These are phyloP conservation scores for Actinernus sp. DNA, from an alignment of 92 coral and sea anemone genomes.

Conservation along the genomic window DNA sequence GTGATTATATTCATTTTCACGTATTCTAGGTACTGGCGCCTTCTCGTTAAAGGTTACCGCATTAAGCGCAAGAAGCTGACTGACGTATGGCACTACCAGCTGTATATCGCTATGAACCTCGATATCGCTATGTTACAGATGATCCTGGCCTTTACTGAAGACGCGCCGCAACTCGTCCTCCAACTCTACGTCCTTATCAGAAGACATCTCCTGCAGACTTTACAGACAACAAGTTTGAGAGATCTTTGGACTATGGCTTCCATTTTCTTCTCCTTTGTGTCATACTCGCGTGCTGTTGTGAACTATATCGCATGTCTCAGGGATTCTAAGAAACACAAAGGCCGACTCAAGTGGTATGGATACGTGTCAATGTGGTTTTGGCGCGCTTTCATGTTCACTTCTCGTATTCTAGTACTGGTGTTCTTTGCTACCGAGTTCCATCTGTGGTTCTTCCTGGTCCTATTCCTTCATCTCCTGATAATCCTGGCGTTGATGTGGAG, in stretches of 20 bases:
- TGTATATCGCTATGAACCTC: slow-evolving; percentile 76
- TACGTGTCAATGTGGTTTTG: slow-evolving; percentile 84
- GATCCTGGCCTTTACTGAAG: slow-evolving; percentile 91
- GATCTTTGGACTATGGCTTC: slow-evolving; percentile 83
- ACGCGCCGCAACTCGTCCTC: slow-evolving; percentile 83
- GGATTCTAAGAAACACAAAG: slow-evolving; percentile 81
- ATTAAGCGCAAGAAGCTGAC: slow-evolving; percentile 58
- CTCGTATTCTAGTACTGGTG: slow-evolving; percentile 77
- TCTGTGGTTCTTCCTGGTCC: slow-evolving; percentile 71
- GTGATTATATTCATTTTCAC: too few species aligned
- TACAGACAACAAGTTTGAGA: slow-evolving; percentile 45
- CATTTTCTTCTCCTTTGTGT: slow-evolving; percentile 76
- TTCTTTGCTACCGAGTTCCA: slow-evolving; percentile 84
- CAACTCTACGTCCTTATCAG: slow-evolving; percentile 80
- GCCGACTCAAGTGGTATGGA: slow-evolving; percentile 84
- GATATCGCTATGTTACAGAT: slow-evolving; percentile 80
- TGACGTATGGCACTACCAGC: slow-evolving; percentile 50
- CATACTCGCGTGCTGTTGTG: slow-evolving; percentile 84
- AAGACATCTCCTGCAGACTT: slow-evolving; percentile 26
- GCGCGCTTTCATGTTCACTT: slow-evolving; percentile 80
- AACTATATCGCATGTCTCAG: slow-evolving; percentile 74
- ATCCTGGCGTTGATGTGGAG: slow-evolving; percentile 43
- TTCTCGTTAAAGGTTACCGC: slow-evolving; percentile 60
- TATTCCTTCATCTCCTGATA: slow-evolving; percentile 45
- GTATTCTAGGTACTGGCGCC: slow-evolving; percentile 87